Evolutionary conservation across 2,797 vertebrate genomes (phyloP), one percentile per base, ranked within the genome.

Genomic region (Psittacula echo): DNA sequence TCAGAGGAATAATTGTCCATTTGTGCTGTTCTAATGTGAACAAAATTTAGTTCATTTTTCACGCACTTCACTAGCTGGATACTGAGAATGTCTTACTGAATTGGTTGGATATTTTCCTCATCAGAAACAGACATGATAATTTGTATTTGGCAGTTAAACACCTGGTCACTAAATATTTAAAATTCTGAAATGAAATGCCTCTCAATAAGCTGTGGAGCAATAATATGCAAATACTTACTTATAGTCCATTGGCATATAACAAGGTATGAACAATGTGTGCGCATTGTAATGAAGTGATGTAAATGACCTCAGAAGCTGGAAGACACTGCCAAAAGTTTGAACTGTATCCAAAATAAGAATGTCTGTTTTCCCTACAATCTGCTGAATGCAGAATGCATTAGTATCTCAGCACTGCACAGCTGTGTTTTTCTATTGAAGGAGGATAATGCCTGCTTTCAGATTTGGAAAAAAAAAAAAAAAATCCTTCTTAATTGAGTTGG

Each of bases 161-260:
- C 91, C 87, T 89, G 81, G 88, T 90, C 82, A 85, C 93, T 97
- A 95, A 97, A 97, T 97, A 97, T 96, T 97, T 95, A 95, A 97
- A 93, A 79, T 78, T 67, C 78, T 89, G 53, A 91, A 96, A 97
- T 84, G 16, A 97, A 97, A 97, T 95, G 48, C 20, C 45, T 97
- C 61, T 96, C 86, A 95, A 88, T 89, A 89, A 95, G 42, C 70
- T 65, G 19, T 45, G n/a, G 19, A 95, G 51, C 56, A 87, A 76
- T 89, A 91, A 47, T 76, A 89, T 60, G 84, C 54, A 95, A 93
- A 93, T 95, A 87, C 62, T 87, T 96, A 88, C 60, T 95, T 95
- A 90, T 13, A 93, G 80, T 92, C 66, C 90, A 92, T 85, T 13
- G 44, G 82, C 81, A 87, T 60, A 90, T 87, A 97, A 95, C 73